Percentiles rank a stretch among this genome's conserved stretches.
These are phyloP conservation scores for Rhizomys pruinosus DNA, from an alignment of 2,113 vertebrate species.

Conservation along the genomic window DNA sequence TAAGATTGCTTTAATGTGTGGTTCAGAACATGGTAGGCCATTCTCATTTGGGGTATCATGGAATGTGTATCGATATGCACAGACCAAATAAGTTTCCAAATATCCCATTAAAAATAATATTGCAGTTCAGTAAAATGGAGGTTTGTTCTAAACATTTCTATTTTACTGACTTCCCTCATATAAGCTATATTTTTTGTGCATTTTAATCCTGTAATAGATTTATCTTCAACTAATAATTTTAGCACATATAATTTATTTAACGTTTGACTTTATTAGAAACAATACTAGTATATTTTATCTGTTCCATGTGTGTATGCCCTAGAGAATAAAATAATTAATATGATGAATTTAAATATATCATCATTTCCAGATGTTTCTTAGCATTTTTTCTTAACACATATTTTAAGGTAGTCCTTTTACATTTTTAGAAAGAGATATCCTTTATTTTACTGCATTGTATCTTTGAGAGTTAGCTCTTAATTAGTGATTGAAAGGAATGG, in stretches of 20 bases:
- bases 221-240: not conserved
- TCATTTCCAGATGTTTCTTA: slow-evolving; percentile 49
- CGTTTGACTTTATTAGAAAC: slow-evolving; percentile 9
- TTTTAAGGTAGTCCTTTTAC: slow-evolving; percentile 55
- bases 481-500: slow-evolving; percentile 66
- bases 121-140: not conserved
- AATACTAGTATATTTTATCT: not conserved
- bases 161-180: not conserved
- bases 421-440: slow-evolving; percentile 24
- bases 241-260: not conserved
- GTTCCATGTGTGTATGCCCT: not conserved
- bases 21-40: too few relatives aligned
- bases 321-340: slow-evolving; percentile 13
- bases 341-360: not conserved
- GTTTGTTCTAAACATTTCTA: not conserved
- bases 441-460: slow-evolving; percentile 53
- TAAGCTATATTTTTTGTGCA: not conserved
- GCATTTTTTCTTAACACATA: slow-evolving; percentile 61
- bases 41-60: too few relatives aligned
- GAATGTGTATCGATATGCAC: too few relatives aligned
- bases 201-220: not conserved
- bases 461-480: slow-evolving; percentile 66
- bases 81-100: not conserved
- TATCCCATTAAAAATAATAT: too few relatives aligned
- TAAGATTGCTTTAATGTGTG: too few relatives aligned